These are phyloP conservation scores for Sebastes ruberrimus DNA, from an alignment of 2,797 vertebrate species.

Conservation along the genomic window DNA sequence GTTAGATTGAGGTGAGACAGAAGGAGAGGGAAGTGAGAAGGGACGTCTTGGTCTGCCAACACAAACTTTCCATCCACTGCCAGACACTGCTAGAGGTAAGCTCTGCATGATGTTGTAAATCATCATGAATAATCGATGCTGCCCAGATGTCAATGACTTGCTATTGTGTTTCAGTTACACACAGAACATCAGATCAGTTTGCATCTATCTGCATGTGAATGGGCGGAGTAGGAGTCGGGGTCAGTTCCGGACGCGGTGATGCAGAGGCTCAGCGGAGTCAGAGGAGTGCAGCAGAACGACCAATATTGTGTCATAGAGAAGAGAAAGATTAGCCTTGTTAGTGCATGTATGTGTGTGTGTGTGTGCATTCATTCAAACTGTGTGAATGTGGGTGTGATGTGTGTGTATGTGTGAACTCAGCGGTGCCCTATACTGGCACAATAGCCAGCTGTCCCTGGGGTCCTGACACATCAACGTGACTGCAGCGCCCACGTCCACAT, in stretches of 20 bases:
- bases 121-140: slow-evolving; percentile 13
- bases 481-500: slow-evolving; percentile 72
- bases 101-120: neutral
- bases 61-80: neutral
- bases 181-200: neutral
- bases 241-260: neutral
- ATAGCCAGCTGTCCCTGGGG: slow-evolving; percentile 46
- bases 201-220: neutral
- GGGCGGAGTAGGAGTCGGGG: neutral
- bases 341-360: neutral
- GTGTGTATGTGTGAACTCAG: slow-evolving; percentile 1
- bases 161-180: neutral
- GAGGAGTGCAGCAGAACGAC: neutral
- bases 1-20: neutral
- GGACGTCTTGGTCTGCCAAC: neutral
- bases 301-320: slow-evolving; percentile 5
- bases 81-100: slow-evolving; percentile 26
- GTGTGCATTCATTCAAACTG: slow-evolving; percentile 5
- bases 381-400: neutral
- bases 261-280: neutral
- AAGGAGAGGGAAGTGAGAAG: slow-evolving; percentile 4
- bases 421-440: slow-evolving; percentile 32
- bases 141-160: slow-evolving; percentile 20
- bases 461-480: slow-evolving; percentile 29
- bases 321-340: slow-evolving; percentile 40